These are phyloP conservation scores for Tetrax tetrax DNA, from an alignment of 2,113 vertebrate genomes.

Conservation along the genomic window DNA sequence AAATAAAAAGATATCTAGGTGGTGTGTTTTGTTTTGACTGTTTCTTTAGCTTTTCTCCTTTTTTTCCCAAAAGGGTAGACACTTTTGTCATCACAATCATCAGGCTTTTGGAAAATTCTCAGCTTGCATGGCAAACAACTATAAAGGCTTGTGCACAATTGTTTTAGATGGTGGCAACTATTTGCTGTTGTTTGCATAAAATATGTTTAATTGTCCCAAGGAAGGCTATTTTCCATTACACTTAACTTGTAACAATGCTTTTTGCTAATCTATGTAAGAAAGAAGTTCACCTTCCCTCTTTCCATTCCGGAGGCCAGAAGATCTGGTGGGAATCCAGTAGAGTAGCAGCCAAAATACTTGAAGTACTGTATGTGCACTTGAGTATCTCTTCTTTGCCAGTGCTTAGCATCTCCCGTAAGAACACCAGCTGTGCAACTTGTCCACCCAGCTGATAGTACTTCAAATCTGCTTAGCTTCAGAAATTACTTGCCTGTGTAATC, in stretches of 20 bases:
- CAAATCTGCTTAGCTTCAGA: slow-evolving; percentile 69
- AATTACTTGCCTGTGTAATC: slow-evolving; percentile 68
- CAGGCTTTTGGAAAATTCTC: neutral
- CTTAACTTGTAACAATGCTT: neutral
- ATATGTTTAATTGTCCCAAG: neutral
- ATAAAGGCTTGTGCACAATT: neutral
- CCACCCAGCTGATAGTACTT: slow-evolving; percentile 69
- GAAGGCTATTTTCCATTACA: neutral
- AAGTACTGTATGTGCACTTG: neutral
- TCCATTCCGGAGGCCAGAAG: neutral
- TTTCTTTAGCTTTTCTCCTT: neutral
- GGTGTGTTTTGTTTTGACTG: neutral
- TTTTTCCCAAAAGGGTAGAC: neutral
- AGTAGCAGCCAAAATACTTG: slow-evolving; percentile 13
- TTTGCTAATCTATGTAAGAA: neutral
- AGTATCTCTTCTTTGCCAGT: neutral
- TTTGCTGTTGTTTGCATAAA: neutral
- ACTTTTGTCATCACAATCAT: neutral
- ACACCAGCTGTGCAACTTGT: slow-evolving; percentile 52
- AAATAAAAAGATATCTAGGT: neutral
- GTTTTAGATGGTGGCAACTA: neutral
- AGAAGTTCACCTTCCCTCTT: neutral
- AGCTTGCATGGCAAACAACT: accelerated
- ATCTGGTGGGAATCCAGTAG: neutral
- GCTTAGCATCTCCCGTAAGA: slow-evolving; percentile 8